phyloP scores from a whole-genome alignment of 2,797 vertebrate genomes.

The Bovichtus diacanthus region DNA sequence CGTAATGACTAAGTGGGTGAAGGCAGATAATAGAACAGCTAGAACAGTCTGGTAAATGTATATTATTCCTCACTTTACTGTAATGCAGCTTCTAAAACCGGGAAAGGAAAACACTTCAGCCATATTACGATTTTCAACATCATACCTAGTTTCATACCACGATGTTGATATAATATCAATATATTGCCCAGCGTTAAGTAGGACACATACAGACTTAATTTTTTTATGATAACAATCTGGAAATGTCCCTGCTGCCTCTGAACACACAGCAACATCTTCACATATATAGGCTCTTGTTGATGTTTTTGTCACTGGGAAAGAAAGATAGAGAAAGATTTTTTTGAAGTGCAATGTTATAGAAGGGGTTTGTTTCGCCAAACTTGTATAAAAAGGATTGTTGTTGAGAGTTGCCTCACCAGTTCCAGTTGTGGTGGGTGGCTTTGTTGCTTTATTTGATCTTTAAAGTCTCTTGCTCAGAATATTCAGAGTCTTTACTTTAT shows the following conservation, averaged over 20 bases:
- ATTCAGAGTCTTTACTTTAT: conserved; percentile 18
- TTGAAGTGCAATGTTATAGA: neutral
- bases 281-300: neutral
- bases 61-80: too few species aligned
- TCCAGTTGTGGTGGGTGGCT: conserved; percentile 3
- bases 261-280: neutral
- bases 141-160: too few species aligned
- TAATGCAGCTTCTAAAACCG: too few species aligned
- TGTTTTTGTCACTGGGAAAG: neutral
- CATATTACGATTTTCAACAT: too few species aligned
- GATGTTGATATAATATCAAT: too few species aligned
- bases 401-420: neutral
- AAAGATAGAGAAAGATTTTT: too few species aligned
- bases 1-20: too few species aligned
- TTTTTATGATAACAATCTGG: conserved; percentile 5
- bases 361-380: conserved; percentile 1
- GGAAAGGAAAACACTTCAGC: too few species aligned
- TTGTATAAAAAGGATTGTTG: neutral
- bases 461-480: conserved; percentile 1
- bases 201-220: conserved; percentile 17
- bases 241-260: conserved; percentile 25
- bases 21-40: too few species aligned
- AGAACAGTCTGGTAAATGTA: too few species aligned
- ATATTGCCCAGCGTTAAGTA: too few species aligned
- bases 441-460: conserved; percentile 22